A percentile compares a stretch with the other conserved stretches of the same genome.
Conservation (phyloP, 2,797 vertebrate genomes). For the Neopelma chrysocephalum region DNA sequence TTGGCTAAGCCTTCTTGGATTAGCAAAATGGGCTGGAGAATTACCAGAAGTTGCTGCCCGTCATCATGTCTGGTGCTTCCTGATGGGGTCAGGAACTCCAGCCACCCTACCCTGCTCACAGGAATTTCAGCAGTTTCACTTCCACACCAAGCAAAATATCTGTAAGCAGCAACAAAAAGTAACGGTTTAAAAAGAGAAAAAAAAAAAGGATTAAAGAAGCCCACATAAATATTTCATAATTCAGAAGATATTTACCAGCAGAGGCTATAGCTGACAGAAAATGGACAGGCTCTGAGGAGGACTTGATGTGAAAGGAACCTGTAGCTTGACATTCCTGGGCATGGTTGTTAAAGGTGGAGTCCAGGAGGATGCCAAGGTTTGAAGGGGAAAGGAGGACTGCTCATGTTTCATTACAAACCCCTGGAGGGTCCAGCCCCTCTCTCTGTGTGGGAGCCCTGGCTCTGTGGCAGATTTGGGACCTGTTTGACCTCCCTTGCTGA, state of each 20-base stretch:
- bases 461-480: not conserved
- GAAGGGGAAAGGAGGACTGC: not conserved
- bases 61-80: slow-evolving; percentile 26
- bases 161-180: not conserved
- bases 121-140: slow-evolving; percentile 68
- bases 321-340: not conserved
- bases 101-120: not conserved
- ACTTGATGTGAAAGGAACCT: not conserved
- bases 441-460: not conserved
- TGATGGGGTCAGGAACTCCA: not conserved
- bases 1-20: not conserved
- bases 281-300: rapidly evolving
- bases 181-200: not conserved
- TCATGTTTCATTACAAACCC: not conserved
- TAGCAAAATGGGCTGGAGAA: not conserved
- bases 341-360: not conserved
- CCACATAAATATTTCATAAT: not conserved
- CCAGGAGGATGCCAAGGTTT: not conserved
- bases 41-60: not conserved
- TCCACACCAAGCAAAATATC: slow-evolving; percentile 10
- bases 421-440: not conserved
- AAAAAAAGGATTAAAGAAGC: not conserved
- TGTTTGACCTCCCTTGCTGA: not conserved
- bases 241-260: not conserved
- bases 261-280: not conserved